Conservation (phyloP, 2,888 invertebrate genomes). For the Amblyjoppa fuscipennis region DNA sequence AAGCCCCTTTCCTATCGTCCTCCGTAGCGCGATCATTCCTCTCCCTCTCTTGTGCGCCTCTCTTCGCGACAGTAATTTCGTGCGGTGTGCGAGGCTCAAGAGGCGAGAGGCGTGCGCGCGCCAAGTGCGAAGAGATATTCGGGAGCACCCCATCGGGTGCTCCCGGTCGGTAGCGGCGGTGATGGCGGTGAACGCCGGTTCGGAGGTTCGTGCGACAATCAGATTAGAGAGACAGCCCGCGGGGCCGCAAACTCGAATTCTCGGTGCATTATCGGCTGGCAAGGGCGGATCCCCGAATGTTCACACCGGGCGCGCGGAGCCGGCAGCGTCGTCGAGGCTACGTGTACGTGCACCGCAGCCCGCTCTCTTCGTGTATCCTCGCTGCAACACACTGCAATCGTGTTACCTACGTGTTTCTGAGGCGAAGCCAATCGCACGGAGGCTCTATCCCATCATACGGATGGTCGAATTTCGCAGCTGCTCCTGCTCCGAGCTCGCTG, state of each 20-base stretch:
- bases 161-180: constrained; percentile 22
- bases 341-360: neutral
- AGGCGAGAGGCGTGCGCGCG: constrained; percentile 13
- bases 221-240: constrained; percentile 66
- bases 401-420: constrained; percentile 58
- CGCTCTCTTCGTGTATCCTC: constrained; percentile 18
- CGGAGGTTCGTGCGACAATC: constrained; percentile 61
- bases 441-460: constrained; percentile 66
- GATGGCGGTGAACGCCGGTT: constrained; percentile 42
- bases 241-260: constrained; percentile 69
- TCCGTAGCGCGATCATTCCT: constrained; percentile 28
- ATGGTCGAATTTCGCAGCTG: constrained; percentile 68
- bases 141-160: constrained; percentile 57
- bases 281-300: constrained; percentile 60
- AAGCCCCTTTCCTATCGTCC: neutral
- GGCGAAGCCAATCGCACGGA: constrained; percentile 64
- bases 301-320: constrained; percentile 52
- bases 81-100: constrained; percentile 59
- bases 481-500: constrained; percentile 41
- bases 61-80: constrained; percentile 66
- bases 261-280: constrained; percentile 64
- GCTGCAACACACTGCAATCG: constrained; percentile 1
- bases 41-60: neutral
- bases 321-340: neutral
- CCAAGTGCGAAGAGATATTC: constrained; percentile 65